phyloP scores from a whole-genome alignment of 2,113 vertebrate species.

The Rhipidura dahli region DNA sequence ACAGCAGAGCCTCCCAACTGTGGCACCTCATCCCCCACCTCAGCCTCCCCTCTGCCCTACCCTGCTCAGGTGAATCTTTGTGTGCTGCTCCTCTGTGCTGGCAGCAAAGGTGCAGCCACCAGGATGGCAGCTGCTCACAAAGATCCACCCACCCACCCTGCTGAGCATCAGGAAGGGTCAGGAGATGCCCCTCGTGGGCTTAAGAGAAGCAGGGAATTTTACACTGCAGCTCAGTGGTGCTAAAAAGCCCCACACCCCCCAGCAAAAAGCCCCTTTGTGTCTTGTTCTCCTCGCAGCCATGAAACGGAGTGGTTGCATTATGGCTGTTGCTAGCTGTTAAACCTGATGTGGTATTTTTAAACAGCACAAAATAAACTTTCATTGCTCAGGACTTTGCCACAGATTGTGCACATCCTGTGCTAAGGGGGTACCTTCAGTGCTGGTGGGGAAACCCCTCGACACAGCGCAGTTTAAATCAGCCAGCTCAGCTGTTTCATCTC shows the following conservation, averaged over 20 bases:
- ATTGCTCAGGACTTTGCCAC: background rate
- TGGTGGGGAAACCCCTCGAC: background rate
- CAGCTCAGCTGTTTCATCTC: background rate
- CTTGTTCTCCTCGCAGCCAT: background rate
- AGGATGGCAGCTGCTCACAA: background rate
- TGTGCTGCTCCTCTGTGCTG: accelerated
- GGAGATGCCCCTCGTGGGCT: background rate
- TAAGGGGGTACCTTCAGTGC: no score
- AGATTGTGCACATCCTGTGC: background rate
- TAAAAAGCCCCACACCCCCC: background rate
- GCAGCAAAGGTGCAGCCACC: background rate
- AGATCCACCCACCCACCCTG: background rate
- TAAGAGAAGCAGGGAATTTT: background rate
- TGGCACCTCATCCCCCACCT: background rate
- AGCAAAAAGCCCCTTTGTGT: background rate
- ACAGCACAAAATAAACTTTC: background rate
- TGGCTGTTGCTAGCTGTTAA: background rate
- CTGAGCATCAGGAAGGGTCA: background rate
- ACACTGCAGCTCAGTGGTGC: background rate
- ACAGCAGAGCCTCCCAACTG: background rate
- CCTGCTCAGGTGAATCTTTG: accelerated
- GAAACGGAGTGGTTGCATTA: background rate
- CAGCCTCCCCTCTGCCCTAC: background rate
- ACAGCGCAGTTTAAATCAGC: accelerated
- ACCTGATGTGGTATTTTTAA: background rate